Base-by-base conservation (phyloP, 2,888 invertebrate genomes). In the Conchocele bisecta region DNA sequence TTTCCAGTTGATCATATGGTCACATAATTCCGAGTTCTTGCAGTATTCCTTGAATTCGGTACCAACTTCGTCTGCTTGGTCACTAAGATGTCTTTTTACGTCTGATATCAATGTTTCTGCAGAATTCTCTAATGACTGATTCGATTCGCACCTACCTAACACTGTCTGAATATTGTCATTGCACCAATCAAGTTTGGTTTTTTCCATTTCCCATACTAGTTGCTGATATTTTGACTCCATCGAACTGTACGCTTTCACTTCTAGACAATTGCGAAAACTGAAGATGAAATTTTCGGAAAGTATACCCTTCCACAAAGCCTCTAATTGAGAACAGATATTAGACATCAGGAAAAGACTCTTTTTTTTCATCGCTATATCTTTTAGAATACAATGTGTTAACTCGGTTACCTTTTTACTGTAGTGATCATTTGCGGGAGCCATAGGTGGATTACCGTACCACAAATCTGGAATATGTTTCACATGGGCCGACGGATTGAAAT, bases 361-460 rank as follows among this genome's bases (percentile, higher is more conserved):
- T 6, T 33, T 4, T 29, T 31, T 53, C 9, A 22, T 22, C 17
- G 15, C 24, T 6, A 51, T 4, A 31, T 33, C 33, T 3, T n/a
- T 3, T 6, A 53, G 22, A 20, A 53, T 53, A 24, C 20, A 11
- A 3, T 29, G 9, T 15, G 22, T 24, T 22, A 61, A n/a, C 0
- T 26, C 6, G 13, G 1, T 13, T 2, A 42, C 56, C 11, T 22
- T 2, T 33, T 24, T 0, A 17, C 60, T 57, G 33, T 72, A 72
- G 22, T 41, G 35, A 3, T 33, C 17, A 41, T 61, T 72, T 20
- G 41, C 33, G n/a, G 35, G 17, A 15, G 56, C 66, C 57, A 72
- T 60, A 11, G 72, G 72, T 4, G 61, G 57, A 29, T 66, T 54
- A 20, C 72, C 72, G 26, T 39, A 24, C 66, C 66, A 66, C 2